Evolutionary conservation across 2,888 invertebrate species (phyloP), one percentile per base, ranked within the genome.

Genomic region (Sturmia bella): DNA sequence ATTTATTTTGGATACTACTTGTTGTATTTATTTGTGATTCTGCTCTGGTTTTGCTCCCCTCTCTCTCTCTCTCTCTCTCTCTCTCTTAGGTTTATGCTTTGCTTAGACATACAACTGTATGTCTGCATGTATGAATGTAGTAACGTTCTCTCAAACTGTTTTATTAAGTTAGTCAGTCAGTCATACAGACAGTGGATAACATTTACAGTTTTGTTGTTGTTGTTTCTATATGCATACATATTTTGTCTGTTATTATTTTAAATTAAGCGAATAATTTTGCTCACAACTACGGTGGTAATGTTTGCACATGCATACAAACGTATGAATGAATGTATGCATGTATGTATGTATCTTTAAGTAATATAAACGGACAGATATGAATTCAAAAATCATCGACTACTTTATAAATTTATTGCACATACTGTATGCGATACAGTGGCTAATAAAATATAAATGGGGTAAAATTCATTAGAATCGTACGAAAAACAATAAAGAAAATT

Each of bases 91-190:
- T 9, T 32, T 3, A 7, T 78, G 57, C 80, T 83, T 64, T 37
- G 48, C 79, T 72, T 45, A 69, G 84, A 81, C 76, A 80, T 17
- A 43, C 48, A 48, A 64, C 48, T 66, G 19, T 39, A 64, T 27
- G 50, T 64, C 45, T 37, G 64, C 15, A 45, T 64, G 37, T 21
- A 37, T 45, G 39, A 13, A 17, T 19, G 43, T 56, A 54, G 27
- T 13, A 32, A 43, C n/a, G 24, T 39, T 61, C 7, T 54, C 21
- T 21, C 39, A 17, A 43, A 32, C 61, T 63, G 6, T 12, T 27
- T 17, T 21, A 24, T 32, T 27, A 9, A 54, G 7, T 43, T 24
- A 57, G 43, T 57, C 39, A 48, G 56, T 50, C 74, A 48, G 21
- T 12, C 6, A 39, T 57, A 39, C 17, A 17, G 9, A n/a, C 37